Evolutionary conservation across 2,113 vertebrate species (phyloP), one percentile per base, ranked within the genome.

Genomic region (Jacana jacana): DNA sequence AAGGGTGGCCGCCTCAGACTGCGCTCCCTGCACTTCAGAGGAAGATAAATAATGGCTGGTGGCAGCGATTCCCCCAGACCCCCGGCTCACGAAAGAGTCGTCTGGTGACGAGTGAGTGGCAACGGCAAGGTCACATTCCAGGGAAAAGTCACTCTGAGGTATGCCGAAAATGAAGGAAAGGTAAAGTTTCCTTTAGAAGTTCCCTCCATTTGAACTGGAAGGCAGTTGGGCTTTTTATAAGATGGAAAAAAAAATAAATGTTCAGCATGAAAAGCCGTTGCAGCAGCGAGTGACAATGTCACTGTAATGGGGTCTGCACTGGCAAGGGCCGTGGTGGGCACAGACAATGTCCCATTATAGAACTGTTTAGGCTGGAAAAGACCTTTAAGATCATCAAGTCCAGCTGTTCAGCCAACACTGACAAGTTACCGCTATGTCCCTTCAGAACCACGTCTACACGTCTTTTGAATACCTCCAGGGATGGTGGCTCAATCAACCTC

Each of bases 181-280:
- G 48, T 30, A 40, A 81, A 71, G 44, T 60, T 81, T 89, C 35
- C 90, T 83, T 73, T 73, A 39, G 13, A 81, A 78, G 68, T 60
- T 88, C 46, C 46, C 31, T 51, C 46, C 31, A 23, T 68, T 17
- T 83, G 68, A 89, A 40, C 60, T 40, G 44, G 60, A 58, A 81
- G 31, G 60, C 39, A 61, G 39, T 10, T 68, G 66, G 39, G 72
- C 37, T 94, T 86, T 28, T 63, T 75, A 10, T 30, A 76, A 57
- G 44, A 31, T 28, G n/a, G 9, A 2, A 17, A 35, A 13, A 4
- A 4, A 11, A 35, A 12, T 1, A 44, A 0, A 60, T 2, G 25
- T 40, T 81, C 58, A 55, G 58, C 13, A 1, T 2, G 60, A 19
- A 79, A 71, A n/a, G 4, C 25, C 23, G 70, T 17, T 33, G 42